Base-by-base conservation (phyloP, 1,140 invertebrate genomes). In the Branchinecta lindahli region DNA sequence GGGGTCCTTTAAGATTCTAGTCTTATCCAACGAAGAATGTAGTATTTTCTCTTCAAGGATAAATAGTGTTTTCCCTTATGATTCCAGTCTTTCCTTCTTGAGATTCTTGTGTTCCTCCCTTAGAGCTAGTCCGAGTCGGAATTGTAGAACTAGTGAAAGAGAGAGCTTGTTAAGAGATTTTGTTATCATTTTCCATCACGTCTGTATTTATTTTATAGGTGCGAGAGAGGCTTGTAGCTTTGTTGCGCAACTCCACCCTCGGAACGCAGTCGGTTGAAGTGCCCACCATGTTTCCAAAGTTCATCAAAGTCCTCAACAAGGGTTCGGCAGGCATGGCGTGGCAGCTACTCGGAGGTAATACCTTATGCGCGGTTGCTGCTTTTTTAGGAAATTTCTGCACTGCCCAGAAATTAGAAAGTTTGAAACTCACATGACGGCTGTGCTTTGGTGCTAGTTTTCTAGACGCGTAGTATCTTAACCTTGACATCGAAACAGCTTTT, bases 251-350 rank as follows among this genome's bases (percentile, higher is more conserved):
- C 33, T 15, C 66, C 70, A 66, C 18, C 21, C 15, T 8, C n/a
- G 70, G 69, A 9, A 70, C 71, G 8, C 72, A 84, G 45, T 83
- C 84, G 45, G 86, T 86, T 15, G 82, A 84, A 21, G 84, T 84
- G 46, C 74, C 73, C 52, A 77, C 81, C 73, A 81, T 86, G 66
- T 86, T 95, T 75, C 92, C 92, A 0, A 94, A 94, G 77, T 95
- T 93, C 77, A 77, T 96, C 0, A 92, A 93, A 80, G 87, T 93
- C 3, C 89, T 89, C 7, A 89, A 87, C 74, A 86, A 85, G 73
- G 89, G 86, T 0, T 86, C 84, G 18, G 82, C 86, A 0, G 83
- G 82, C 68, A 81, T 78, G 69, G 78, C 77, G 0, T 72, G 70
- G 21, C 68, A 74, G 67, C 73, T 77, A 15, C 68, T 73, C 67